phyloP scores from a whole-genome alignment of 2,888 invertebrate species.

The Eupithecia exiguata region DNA sequence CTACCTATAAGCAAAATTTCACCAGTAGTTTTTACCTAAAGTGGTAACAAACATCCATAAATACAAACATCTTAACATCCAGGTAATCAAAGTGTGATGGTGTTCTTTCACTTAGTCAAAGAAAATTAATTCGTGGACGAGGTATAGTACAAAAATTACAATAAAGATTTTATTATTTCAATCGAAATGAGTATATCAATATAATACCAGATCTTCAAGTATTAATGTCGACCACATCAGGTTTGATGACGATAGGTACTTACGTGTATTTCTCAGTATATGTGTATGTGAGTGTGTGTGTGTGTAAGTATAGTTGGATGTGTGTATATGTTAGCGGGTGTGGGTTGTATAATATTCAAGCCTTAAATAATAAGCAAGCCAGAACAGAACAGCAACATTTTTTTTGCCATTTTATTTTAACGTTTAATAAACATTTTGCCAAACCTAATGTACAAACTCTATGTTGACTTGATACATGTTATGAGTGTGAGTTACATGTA shows the following conservation, averaged over 20 bases:
- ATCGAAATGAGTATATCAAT: not conserved
- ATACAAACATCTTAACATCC: too few relatives aligned
- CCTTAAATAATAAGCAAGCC: not conserved
- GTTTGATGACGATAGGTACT: conserved; percentile 7
- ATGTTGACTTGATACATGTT: not conserved
- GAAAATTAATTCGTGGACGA: too few relatives aligned
- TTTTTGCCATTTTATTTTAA: not conserved
- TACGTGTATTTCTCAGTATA: not conserved
- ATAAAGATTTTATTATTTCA: not conserved
- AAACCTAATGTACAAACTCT: not conserved
- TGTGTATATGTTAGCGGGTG: not conserved
- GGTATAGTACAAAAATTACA: not conserved
- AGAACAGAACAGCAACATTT: not conserved
- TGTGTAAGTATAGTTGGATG: not conserved
- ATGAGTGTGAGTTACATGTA: not conserved
- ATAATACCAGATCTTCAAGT: conserved; percentile 6
- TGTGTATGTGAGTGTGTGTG: not conserved
- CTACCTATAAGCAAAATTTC: too few relatives aligned
- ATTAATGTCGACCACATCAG: not conserved
- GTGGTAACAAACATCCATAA: too few relatives aligned
- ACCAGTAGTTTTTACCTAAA: too few relatives aligned
- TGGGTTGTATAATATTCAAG: not conserved
- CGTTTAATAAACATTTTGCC: not conserved
- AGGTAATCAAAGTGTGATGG: too few relatives aligned
- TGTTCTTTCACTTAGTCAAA: too few relatives aligned